phyloP scores from a whole-genome alignment of 2,888 invertebrate species.

The Ceratothoa steindachneri region DNA sequence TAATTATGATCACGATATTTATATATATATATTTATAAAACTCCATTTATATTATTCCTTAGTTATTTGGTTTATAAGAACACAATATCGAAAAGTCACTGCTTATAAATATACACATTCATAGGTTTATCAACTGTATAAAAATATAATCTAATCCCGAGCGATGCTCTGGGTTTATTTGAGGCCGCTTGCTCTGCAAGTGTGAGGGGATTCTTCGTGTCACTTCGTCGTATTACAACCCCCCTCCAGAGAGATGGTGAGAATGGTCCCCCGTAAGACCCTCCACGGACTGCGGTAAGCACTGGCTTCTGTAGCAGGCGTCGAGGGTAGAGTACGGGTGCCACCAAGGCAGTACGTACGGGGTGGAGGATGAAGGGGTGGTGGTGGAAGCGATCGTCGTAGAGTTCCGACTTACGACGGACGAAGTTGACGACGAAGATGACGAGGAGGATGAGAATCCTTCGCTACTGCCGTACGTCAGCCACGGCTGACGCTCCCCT shows the following conservation, averaged over 20 bases:
- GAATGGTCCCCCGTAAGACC: not conserved
- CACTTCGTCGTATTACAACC: not conserved
- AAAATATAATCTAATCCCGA: not conserved
- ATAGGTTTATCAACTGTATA: conserved; percentile 2
- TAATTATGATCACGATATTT: no score
- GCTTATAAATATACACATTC: conserved; percentile 4
- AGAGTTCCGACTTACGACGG: not conserved
- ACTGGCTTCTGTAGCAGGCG: conserved; percentile 1
- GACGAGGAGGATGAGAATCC: not conserved
- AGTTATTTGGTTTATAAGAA: not conserved
- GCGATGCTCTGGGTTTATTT: not conserved
- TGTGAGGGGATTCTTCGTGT: conserved; percentile 6
- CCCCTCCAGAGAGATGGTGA: not conserved
- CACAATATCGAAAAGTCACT: not conserved
- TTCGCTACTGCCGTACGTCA: conserved; percentile 1
- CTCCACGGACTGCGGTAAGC: not conserved
- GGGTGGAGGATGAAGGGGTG: not conserved
- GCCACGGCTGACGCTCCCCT: conserved; percentile 19
- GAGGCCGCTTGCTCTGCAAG: conserved; percentile 7
- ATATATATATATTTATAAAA: conserved; percentile 14
- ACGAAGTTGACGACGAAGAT: conserved; percentile 4
- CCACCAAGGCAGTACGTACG: conserved; percentile 8
- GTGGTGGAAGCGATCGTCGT: not conserved
- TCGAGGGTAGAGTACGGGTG: conserved; percentile 2
- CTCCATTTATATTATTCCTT: not conserved